Conservation (phyloP, 2,888 invertebrate genomes). For the Pegoplata infirma region DNA sequence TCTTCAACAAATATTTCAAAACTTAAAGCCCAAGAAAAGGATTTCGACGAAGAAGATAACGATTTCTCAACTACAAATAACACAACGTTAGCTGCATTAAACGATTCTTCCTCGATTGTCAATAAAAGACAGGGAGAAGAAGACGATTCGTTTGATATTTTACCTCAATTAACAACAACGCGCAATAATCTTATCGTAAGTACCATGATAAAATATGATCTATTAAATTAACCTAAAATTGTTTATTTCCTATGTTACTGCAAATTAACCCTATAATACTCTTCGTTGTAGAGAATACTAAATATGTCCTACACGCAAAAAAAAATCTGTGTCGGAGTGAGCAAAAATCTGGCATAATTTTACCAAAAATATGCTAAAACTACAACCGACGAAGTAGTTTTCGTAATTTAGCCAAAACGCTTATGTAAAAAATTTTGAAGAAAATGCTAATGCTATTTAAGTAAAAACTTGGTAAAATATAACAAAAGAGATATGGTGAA, state of each 20-base stretch:
- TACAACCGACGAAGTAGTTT: too few relatives aligned
- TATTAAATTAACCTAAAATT: slow-evolving; percentile 14
- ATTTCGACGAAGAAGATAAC: slow-evolving; percentile 27
- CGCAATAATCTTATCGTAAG: slow-evolving; percentile 76
- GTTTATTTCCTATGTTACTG: not conserved
- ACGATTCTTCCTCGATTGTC: slow-evolving; percentile 9
- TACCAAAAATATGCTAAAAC: too few relatives aligned
- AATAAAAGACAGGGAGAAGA: slow-evolving; percentile 6
- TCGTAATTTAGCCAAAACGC: too few relatives aligned
- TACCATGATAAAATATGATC: slow-evolving; percentile 43
- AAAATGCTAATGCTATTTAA: too few relatives aligned
- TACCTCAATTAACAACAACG: slow-evolving; percentile 70
- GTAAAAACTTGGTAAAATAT: too few relatives aligned
- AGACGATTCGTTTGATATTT: slow-evolving; percentile 64
- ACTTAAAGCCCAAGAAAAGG: slow-evolving; percentile 40
- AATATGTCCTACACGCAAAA: too few relatives aligned
- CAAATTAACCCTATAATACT: not conserved
- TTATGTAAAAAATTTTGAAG: too few relatives aligned
- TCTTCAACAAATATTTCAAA: slow-evolving; percentile 64
- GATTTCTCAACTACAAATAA: not conserved
- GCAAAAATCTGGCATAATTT: too few relatives aligned
- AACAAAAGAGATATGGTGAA: too few relatives aligned
- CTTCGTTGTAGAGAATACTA: too few relatives aligned
- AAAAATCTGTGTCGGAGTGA: too few relatives aligned
- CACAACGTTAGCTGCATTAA: not conserved